These are phyloP conservation scores for Dendrophyllia cribrosa DNA, from an alignment of 64 coral and sea anemone genomes.

Conservation along the genomic window DNA sequence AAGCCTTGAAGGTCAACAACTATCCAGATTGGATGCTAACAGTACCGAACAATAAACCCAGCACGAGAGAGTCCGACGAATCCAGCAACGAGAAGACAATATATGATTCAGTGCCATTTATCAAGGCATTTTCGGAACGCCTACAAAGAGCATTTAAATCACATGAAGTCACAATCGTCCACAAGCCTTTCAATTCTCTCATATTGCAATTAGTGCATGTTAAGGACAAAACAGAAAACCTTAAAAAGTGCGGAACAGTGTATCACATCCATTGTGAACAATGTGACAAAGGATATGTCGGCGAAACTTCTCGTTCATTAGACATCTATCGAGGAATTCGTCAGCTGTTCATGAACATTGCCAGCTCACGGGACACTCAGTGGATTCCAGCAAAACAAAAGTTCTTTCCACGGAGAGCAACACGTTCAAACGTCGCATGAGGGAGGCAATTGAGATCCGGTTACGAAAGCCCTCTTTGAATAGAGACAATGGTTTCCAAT, in stretches of 20 bases:
- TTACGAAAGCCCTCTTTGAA: neutral
- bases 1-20: no score
- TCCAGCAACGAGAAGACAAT: conserved; percentile 51
- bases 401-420: conserved; percentile 8
- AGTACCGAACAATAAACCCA: conserved; percentile 47
- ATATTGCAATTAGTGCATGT: conserved; percentile 28
- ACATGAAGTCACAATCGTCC: conserved; percentile 26
- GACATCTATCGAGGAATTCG: conserved; percentile 52
- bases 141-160: conserved; percentile 46
- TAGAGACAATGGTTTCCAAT: neutral
- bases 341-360: conserved; percentile 50
- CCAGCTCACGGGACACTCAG: neutral
- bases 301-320: conserved; percentile 49
- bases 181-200: conserved; percentile 46
- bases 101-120: conserved; percentile 49
- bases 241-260: conserved; percentile 48
- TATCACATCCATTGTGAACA: conserved; percentile 55
- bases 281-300: conserved; percentile 35
- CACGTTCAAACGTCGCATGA: conserved; percentile 5
- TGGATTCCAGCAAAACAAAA: conserved; percentile 36
- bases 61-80: conserved; percentile 35
- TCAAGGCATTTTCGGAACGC: no score
- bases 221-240: conserved; percentile 46
- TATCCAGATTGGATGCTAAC: no score
- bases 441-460: neutral